Evolutionary conservation across 2,888 invertebrate genomes (phyloP).

Genomic region (Thysanoteuthis rhombus): DNA sequence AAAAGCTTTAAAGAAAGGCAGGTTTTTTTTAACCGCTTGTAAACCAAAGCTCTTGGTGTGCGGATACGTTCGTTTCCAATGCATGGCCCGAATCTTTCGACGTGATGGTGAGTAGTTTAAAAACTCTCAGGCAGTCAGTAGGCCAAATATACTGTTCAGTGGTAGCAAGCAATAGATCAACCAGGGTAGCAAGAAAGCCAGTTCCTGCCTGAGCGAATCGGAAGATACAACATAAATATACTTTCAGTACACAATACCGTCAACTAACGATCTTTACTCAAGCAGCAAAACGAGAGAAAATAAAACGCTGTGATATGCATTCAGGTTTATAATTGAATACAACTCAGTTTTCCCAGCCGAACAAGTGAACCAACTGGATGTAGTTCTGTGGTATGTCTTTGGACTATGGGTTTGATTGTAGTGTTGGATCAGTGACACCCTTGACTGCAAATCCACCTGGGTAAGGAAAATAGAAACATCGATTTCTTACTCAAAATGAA

Average conservation of each 20-base stretch:
- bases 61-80: neutral
- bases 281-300: neutral
- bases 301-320: neutral
- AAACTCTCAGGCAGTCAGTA: neutral
- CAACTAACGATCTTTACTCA: neutral
- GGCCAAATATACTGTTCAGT: neutral
- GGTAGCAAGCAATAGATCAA: neutral
- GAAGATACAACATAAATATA: neutral
- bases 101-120: neutral
- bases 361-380: neutral
- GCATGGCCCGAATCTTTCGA: neutral
- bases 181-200: neutral
- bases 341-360: neutral
- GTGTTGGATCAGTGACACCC: no score
- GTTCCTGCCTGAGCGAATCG: neutral
- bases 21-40: no score
- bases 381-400: no score
- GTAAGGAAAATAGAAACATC: no score
- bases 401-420: no score
- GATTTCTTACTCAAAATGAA: no score
- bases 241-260: neutral
- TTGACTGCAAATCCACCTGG: no score
- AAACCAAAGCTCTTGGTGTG: neutral
- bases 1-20: no score
- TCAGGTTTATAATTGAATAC: neutral